phyloP scores from a whole-genome alignment of 2,797 vertebrate genomes.

The Hoplostethus mediterraneus region DNA sequence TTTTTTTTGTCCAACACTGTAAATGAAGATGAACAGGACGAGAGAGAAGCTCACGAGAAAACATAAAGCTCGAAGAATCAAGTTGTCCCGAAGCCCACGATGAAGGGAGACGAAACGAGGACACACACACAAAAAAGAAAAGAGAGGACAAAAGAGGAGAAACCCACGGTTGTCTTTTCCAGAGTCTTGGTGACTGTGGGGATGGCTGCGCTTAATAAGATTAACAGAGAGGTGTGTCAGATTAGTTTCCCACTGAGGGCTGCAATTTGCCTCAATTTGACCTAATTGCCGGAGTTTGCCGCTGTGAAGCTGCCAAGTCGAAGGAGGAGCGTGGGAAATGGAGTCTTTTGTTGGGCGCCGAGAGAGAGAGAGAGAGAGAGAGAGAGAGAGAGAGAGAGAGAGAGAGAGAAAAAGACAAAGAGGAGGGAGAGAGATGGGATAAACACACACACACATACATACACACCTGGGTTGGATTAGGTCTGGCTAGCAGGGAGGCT shows the following conservation, averaged over 20 bases:
- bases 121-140: not conserved
- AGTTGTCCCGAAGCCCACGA: not conserved
- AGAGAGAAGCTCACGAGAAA: not conserved
- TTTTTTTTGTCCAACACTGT: constrained; percentile 7
- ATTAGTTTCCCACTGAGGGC: constrained; percentile 39
- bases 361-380: not conserved
- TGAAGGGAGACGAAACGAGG: not conserved
- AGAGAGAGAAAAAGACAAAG: not conserved
- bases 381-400: constrained; percentile 1
- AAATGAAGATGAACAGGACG: constrained; percentile 11
- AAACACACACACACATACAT: constrained; percentile 37
- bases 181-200: not conserved
- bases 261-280: constrained; percentile 64
- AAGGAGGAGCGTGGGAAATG: constrained; percentile 34
- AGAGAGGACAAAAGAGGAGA: not conserved
- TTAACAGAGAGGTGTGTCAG: constrained; percentile 51
- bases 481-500: constrained; percentile 66
- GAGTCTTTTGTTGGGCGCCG: not conserved
- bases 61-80: not conserved
- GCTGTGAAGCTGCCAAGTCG: constrained; percentile 37
- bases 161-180: not conserved
- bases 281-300: constrained; percentile 52
- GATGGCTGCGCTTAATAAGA: constrained; percentile 41
- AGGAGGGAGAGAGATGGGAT: not conserved
- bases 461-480: constrained; percentile 79